Base-by-base conservation (phyloP, 2,888 invertebrate species). In the Diarsia dahlii region DNA sequence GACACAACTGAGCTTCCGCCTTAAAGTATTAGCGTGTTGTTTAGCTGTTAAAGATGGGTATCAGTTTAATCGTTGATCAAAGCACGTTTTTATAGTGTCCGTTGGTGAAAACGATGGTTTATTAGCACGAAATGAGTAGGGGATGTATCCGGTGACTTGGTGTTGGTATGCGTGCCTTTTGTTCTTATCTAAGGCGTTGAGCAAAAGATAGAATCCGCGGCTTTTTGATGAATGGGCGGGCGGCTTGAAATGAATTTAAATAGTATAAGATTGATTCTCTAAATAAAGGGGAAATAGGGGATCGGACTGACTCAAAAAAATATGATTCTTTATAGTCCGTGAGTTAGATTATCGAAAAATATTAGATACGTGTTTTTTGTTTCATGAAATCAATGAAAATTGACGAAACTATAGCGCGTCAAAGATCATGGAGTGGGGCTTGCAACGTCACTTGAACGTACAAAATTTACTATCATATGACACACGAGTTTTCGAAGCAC, bases 11-110 rank as follows among this genome's bases (percentile, higher is more conserved):
- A 54, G 34, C 48, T 62, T 20, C 46, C 46, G 23, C n/a, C 39
- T 62, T 52, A 15, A 0, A n/a, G 50, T 6, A 39, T 50, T 80
- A 68, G 85, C 85, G 85, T 84, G 84, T 72, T 75, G 20, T 9
- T 39, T 4, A 34, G 60, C 72, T 72, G 63, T 84, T 48, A 84
- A 46, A 79, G 73, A 74, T 79, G 13, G 6, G 8, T 73, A 80
- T 80, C 80, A 3, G 48, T 45, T 68, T 77, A 80, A 82, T 85
- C 83, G 63, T 71, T 67, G 70, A 82, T 84, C 80, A 50, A 74
- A 82, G 66, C 69, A 71, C 65, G 50, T 67, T 74, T 83, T 86
- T 75, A 77, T 77, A 60, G 78, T 56, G 76, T 81, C 73, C 39
- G 77, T 20, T 67, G 72, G 50, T 87, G 66, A 74, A 82, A 82